A percentile compares a stretch with the other conserved stretches of the same genome.
Conservation (phyloP, 2,113 vertebrate genomes). For the Cichladusa arquata region DNA sequence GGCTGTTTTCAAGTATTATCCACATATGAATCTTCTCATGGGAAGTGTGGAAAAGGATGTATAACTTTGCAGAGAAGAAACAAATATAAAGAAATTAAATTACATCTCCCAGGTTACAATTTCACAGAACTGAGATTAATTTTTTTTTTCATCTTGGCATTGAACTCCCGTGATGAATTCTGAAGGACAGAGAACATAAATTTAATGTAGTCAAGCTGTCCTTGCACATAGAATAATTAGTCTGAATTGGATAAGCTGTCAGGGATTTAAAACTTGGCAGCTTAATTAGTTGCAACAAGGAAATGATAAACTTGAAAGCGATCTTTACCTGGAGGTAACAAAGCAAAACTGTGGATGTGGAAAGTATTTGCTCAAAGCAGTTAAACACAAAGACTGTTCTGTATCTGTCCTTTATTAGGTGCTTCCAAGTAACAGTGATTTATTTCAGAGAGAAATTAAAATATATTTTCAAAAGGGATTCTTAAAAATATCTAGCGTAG, state of each 20-base stretch:
- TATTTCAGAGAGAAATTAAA: neutral
- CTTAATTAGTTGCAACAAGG: constrained; percentile 26
- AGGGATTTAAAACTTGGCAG: constrained; percentile 15
- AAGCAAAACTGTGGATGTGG: neutral
- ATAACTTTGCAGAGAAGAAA: neutral
- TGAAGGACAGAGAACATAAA: neutral
- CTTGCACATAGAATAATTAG: neutral
- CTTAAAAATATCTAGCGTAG: neutral
- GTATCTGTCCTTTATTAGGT: neutral
- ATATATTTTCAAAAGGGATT: neutral
- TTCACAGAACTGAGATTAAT: neutral
- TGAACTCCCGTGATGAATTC: neutral
- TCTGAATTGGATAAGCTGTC: neutral
- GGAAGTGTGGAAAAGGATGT: neutral
- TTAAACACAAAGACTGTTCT: neutral
- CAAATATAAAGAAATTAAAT: neutral
- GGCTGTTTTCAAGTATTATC: neutral
- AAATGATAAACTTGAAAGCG: neutral
- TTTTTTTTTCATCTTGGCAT: neutral
- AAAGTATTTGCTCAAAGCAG: neutral
- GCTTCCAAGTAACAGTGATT: neutral
- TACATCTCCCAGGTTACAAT: neutral
- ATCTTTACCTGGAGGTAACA: neutral
- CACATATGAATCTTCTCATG: neutral
- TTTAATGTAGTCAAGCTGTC: neutral